Conservation (phyloP, 2,113 vertebrate genomes). For the Microcebus tavaratra region DNA sequence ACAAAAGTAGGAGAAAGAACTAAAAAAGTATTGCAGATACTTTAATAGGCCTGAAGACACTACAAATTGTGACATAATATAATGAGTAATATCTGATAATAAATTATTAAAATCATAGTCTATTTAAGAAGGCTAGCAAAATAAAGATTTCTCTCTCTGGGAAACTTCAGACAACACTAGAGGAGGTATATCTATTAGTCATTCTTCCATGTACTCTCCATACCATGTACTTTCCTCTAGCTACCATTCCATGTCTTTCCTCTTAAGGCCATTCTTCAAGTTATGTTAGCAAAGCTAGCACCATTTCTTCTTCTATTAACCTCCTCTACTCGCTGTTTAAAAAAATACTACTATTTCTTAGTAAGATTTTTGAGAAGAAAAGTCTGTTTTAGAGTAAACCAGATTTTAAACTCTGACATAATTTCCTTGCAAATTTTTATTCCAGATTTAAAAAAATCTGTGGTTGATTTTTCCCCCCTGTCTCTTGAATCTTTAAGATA, state of each 20-base stretch:
- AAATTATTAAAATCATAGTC: neutral
- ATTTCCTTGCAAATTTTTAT: conserved; percentile 13
- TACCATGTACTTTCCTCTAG: neutral
- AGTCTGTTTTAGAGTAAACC: neutral
- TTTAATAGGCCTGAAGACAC: neutral
- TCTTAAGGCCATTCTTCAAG: neutral
- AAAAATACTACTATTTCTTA: neutral
- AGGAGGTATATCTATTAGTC: neutral
- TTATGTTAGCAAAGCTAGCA: neutral
- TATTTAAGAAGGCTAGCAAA: neutral
- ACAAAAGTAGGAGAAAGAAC: neutral
- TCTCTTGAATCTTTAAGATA: conserved; percentile 3
- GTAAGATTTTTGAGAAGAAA: neutral
- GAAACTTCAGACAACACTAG: neutral
- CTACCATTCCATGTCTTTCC: neutral
- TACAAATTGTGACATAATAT: neutral
- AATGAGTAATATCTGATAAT: neutral
- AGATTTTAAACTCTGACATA: neutral
- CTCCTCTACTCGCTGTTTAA: neutral
- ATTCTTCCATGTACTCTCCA: neutral
- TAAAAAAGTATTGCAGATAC: neutral
- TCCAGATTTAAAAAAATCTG: neutral
- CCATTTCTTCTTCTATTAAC: neutral
- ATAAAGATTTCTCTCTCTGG: neutral
- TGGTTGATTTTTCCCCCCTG: neutral